phyloP scores from a whole-genome alignment of 2,113 vertebrate species.

The Crocuta crocuta region DNA sequence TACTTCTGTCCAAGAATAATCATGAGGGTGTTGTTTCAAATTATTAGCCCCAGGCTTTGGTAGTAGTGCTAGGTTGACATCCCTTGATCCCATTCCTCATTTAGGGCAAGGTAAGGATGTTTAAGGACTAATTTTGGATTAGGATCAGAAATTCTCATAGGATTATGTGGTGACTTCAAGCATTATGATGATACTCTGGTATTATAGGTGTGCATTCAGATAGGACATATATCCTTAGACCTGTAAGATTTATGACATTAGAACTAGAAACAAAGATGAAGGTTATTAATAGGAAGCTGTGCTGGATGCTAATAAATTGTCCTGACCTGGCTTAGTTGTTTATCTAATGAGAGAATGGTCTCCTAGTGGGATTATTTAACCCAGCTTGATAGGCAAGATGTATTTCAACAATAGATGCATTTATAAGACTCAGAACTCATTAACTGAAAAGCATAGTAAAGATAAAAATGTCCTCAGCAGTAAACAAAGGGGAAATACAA shows the following conservation, averaged over 20 bases:
- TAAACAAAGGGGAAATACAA: not conserved
- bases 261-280: not conserved
- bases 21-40: not conserved
- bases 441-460: not conserved
- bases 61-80: not conserved
- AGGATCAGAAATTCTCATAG: not conserved
- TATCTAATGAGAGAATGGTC: not conserved
- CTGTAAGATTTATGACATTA: not conserved
- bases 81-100: not conserved
- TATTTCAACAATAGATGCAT: not conserved
- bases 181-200: not conserved
- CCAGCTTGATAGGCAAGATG: not conserved
- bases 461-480: not conserved
- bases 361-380: not conserved
- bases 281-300: not conserved
- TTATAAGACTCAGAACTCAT: not conserved
- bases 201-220: not conserved
- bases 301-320: not conserved
- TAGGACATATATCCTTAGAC: not conserved
- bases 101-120: not conserved
- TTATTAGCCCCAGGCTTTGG: not conserved
- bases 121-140: not conserved
- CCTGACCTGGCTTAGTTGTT: not conserved
- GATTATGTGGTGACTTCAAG: not conserved
- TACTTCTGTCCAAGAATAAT: not conserved